Evolutionary conservation across 2,113 vertebrate genomes (phyloP).

Genomic region (Lota lota): DNA sequence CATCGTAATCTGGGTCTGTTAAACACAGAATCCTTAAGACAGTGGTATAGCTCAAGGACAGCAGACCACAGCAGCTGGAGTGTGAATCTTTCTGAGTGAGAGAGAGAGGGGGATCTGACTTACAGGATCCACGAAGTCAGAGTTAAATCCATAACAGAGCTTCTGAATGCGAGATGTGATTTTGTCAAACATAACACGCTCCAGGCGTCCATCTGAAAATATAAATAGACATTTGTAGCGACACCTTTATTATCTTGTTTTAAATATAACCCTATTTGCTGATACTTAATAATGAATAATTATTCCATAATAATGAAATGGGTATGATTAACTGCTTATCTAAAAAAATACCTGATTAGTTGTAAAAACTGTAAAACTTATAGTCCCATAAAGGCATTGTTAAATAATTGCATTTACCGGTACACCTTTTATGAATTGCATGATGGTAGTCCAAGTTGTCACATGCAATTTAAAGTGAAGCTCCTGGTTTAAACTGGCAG

Average conservation of each 20-base stretch:
- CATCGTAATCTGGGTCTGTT: constrained; percentile 95
- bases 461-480: no score
- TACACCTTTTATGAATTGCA: no score
- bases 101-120: constrained; percentile 56
- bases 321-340: background rate
- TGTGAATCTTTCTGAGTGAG: background rate
- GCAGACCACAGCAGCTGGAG: background rate
- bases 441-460: no score
- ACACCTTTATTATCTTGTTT: no score
- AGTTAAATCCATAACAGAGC: constrained; percentile 93
- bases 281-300: no score
- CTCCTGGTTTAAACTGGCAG: no score
- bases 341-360: background rate
- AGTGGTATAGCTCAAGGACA: background rate
- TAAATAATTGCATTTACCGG: no score
- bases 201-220: constrained; percentile 85
- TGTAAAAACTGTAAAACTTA: background rate
- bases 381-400: no score
- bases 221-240: background rate
- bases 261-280: no score
- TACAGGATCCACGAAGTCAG: constrained; percentile 93
- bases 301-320: no score
- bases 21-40: background rate
- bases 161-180: constrained; percentile 97
- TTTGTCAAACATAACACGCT: constrained; percentile 95